A percentile compares a stretch with the other conserved stretches of the same genome.
phyloP scores from a whole-genome alignment of 2,797 vertebrate genomes.

The Bovichtus diacanthus region DNA sequence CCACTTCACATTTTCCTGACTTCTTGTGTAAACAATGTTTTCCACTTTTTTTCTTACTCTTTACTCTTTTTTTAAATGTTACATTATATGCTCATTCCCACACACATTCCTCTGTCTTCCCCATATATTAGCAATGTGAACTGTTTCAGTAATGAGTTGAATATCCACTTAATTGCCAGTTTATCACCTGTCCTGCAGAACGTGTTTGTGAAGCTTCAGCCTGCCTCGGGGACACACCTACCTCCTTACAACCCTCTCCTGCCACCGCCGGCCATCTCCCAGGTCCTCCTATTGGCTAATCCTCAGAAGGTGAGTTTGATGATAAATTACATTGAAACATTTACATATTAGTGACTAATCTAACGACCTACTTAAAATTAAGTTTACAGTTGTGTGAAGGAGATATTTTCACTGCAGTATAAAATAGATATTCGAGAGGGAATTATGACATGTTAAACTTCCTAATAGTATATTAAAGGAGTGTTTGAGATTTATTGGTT shows the following conservation, averaged over 20 bases:
- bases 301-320: constrained; percentile 84
- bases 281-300: constrained; percentile 89
- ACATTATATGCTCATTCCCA: neutral
- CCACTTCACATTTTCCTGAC: neutral
- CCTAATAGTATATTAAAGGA: too few relatives aligned
- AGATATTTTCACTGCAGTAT: too few relatives aligned
- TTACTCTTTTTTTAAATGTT: too few relatives aligned
- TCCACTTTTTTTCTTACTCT: neutral
- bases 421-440: too few relatives aligned
- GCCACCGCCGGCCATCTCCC: constrained; percentile 87
- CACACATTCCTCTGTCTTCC: too few relatives aligned
- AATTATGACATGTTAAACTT: too few relatives aligned
- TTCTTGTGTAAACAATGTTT: neutral
- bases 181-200: constrained; percentile 68
- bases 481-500: too few relatives aligned
- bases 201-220: constrained; percentile 91
- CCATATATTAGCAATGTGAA: neutral
- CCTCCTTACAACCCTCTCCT: constrained; percentile 89
- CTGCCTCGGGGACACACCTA: constrained; percentile 85
- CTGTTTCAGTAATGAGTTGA: neutral
- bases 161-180: neutral
- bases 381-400: too few relatives aligned
- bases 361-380: neutral
- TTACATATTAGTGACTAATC: neutral
- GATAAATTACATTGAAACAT: neutral